Evolutionary conservation across 1,140 invertebrate genomes (phyloP), one percentile per base, ranked within the genome.

Genomic region (Hycleus phaleratus): DNA sequence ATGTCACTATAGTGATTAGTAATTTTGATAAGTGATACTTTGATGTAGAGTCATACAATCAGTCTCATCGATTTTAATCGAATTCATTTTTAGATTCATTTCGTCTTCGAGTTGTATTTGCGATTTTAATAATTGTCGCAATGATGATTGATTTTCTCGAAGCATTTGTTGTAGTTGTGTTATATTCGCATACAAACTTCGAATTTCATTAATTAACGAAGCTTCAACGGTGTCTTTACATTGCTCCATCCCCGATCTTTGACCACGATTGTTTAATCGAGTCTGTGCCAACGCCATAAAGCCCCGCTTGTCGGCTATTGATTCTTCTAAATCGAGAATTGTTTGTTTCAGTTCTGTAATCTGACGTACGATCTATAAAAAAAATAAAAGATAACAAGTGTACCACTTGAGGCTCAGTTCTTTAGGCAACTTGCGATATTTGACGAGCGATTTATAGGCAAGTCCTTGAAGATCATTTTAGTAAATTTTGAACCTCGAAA

Each of bases 91-190:
- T 4, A 94, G 80, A 68, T 92, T 91, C 52, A 95, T 91, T 68
- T 95, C 91, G 70, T 94, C 90, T 73, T 95, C 91, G 49, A 95
- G 71, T 68, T 91, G 87, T 46, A 94, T 82, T 75, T 94, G 88
- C 1, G 87, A 88, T 71, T 91, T 88, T 12, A 91, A 73, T 12
- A 95, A 79, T 71, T 88, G 88, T 38, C 90, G 83, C 52, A 93
- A 75, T 0, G 85, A 87, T 26, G 82, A 77, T 60, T 84, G 81
- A 11, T 85, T 81, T 73, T 90, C 85, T 40, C 78, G 79, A 7
- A 90, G 66, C 69, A 83, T 83, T 63, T 82, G 79, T 59, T 88
- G 85, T 3, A 91, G 69, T 62, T 82, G 78, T 42, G 79, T 76
- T 0, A 82, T 78, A 50, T 82, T 81, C n/a, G 81, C 76, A 57